Conservation (phyloP, 2,888 invertebrate species). For the Amblyjoppa fuscipennis region DNA sequence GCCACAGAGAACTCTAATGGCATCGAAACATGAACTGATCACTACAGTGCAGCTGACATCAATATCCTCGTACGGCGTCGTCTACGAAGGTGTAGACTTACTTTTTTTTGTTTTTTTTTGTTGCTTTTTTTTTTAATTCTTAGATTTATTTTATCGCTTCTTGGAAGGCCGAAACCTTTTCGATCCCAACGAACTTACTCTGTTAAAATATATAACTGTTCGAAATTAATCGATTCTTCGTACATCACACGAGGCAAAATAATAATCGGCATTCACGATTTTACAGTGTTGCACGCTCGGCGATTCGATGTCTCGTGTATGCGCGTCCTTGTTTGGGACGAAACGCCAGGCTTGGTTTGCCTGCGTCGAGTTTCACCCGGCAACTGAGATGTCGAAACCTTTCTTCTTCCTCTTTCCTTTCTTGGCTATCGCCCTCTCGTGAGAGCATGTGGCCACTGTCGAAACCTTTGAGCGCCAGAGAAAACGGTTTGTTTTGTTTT, state of each 20-base stretch:
- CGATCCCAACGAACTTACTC: neutral
- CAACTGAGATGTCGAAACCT: constrained; percentile 16
- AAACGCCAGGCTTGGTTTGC: constrained; percentile 9
- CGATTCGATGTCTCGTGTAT: neutral
- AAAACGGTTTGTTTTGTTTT: neutral
- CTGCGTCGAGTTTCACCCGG: constrained; percentile 8
- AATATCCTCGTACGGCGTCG: neutral
- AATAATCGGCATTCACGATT: neutral
- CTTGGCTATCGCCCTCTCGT: no score
- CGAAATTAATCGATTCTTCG: neutral
- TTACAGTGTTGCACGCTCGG: neutral
- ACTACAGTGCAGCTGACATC: neutral
- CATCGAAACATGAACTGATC: neutral
- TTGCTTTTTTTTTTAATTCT: no score
- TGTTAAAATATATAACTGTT: neutral
- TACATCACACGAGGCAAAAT: neutral
- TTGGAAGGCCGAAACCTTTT: neutral
- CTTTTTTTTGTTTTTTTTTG: no score
- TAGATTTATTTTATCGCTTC: neutral
- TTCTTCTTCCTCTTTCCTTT: no score
- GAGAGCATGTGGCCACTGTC: neutral
- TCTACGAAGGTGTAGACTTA: neutral
- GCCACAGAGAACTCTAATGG: neutral
- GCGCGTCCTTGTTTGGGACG: neutral
- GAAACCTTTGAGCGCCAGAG: neutral